A percentile compares a stretch with the other conserved stretches of the same genome.
Evolutionary conservation across 2,797 vertebrate species (phyloP).

Genomic region (Tadarida brasiliensis): DNA sequence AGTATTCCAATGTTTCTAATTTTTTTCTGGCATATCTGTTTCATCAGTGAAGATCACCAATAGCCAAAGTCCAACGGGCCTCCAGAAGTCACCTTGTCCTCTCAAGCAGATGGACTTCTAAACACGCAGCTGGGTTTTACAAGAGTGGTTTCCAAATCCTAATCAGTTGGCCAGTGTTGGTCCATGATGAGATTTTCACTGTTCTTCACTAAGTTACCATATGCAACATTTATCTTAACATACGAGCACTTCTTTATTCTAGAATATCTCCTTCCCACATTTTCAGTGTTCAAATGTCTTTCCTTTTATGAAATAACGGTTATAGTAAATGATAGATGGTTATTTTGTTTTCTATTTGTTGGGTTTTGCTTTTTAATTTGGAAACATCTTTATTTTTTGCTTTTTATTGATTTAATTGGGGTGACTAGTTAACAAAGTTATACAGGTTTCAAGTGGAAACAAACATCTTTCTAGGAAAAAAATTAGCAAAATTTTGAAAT

Average conservation of each 20-base stretch:
- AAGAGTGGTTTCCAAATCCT: neutral
- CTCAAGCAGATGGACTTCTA: neutral
- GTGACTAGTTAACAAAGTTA: neutral
- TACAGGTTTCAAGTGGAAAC: neutral
- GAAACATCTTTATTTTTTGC: neutral
- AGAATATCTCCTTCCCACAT: neutral
- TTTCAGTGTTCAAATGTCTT: neutral
- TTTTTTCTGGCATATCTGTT: neutral
- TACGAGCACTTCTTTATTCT: neutral
- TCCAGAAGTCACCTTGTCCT: neutral
- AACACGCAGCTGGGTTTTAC: neutral
- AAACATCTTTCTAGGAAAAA: neutral
- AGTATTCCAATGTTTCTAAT: neutral
- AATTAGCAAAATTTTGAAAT: conserved; percentile 19
- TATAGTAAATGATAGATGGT: neutral
- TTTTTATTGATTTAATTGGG: neutral
- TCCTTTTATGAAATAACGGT: neutral
- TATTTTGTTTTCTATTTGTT: neutral
- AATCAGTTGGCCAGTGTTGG: neutral
- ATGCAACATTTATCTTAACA: conserved; percentile 1
- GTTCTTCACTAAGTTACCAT: neutral
- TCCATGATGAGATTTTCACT: neutral
- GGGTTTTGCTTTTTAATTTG: neutral
- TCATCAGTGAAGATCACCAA: neutral
- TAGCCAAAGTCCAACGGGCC: neutral